A percentile compares a stretch with the other conserved stretches of the same genome.
Conservation (phyloP, 2,113 vertebrate genomes). For the Lates calcarifer region DNA sequence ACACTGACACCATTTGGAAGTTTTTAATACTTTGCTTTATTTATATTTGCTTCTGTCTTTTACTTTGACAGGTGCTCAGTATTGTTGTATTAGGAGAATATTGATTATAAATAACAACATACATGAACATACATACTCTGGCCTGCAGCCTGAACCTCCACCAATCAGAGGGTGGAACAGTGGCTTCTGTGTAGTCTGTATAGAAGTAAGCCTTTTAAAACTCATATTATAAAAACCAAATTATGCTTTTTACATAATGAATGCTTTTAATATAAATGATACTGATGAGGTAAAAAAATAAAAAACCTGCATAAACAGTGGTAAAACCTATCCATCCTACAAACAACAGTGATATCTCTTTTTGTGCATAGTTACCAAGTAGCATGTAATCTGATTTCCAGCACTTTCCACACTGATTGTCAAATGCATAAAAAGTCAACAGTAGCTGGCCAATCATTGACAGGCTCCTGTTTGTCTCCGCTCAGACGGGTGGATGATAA, state of each 20-base stretch:
- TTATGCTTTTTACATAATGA: no score
- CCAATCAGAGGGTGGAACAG: not conserved
- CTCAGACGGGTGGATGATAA: constrained; percentile 28
- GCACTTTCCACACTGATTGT: not conserved
- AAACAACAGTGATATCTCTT: not conserved
- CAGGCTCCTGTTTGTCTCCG: constrained; percentile 36
- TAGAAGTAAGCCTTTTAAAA: no score
- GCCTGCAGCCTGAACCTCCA: not conserved
- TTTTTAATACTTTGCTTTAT: not conserved
- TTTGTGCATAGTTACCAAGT: not conserved
- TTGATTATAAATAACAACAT: not conserved
- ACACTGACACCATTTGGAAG: no score
- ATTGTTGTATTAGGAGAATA: not conserved
- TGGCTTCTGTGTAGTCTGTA: not conserved
- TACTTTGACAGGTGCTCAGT: not conserved
- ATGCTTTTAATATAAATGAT: no score
- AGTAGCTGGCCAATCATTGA: constrained; percentile 55
- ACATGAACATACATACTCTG: no score
- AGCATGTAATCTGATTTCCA: not conserved
- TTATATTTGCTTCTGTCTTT: not conserved
- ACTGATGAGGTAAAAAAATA: no score
- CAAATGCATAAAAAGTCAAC: constrained; percentile 38
- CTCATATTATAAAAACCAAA: no score
- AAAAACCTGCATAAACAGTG: no score
- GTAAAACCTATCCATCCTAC: no score